Evolutionary conservation across 2,797 vertebrate genomes (phyloP), one percentile per base, ranked within the genome.

Genomic region (Adrianichthys oophorus): DNA sequence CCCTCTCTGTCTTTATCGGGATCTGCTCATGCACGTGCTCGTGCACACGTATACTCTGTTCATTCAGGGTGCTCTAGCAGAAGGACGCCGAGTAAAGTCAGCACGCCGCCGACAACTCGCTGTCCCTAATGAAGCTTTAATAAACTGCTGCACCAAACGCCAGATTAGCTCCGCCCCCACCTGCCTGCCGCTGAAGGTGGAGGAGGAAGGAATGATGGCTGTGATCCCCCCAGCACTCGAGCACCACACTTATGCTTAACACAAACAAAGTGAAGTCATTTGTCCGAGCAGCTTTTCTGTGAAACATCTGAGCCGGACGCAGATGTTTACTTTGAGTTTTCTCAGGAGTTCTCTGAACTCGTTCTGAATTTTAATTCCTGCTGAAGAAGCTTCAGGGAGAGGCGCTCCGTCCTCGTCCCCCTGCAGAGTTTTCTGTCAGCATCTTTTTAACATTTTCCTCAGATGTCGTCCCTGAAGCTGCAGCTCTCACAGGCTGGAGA

Each of bases 111-210:
- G 89, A 89, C 86, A 88, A 78, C 85, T 86, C 79, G 54, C 64
- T 53, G 65, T 74, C 79, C 76, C 71, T 82, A 90, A 89, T 90
- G 85, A 90, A 85, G 87, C 86, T 83, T 89, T 91, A 88, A 91
- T 89, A 89, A 87, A 89, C 65, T 70, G 61, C 78, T 79, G 76
- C 71, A 63, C 73, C 71, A 82, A 88, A 84, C 71, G 85, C 76
- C 74, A 76, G 79, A 86, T 85, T 84, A 85, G 74, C 62, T 66
- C 62, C 76, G 43, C 26, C 54, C 16, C 48, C 16, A 70, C 75
- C 80, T 79, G 81, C 70, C 67, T 65, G 65, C 69, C 78, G 75
- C 76, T 65, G 64, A 59, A 29, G 72, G 44, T 46, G 65, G 74
- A 71, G 67, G 65, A 74, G 57, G 63, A 66, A 66, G 70, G 56